Conservation (phyloP, 2,113 vertebrate genomes). For the Tachuris rubrigastra region DNA sequence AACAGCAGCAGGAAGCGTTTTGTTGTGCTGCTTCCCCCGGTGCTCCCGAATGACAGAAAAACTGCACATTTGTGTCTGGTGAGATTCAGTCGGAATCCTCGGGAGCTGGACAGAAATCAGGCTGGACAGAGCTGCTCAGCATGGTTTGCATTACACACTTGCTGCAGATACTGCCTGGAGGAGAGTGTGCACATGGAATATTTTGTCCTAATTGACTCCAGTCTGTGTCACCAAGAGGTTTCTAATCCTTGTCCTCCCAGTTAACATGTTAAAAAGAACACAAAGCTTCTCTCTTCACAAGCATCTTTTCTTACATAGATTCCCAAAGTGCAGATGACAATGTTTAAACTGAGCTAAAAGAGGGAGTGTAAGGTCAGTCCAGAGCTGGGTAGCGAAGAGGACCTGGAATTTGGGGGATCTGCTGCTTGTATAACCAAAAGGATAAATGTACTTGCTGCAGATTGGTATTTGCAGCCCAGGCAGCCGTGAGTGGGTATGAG, state of each 20-base stretch:
- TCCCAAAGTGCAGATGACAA: neutral
- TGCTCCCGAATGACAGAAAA: constrained; percentile 71
- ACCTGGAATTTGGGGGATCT: neutral
- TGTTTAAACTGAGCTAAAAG: neutral
- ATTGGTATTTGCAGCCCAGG: neutral
- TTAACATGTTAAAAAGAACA: constrained; percentile 23
- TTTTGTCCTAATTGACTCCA: constrained; percentile 63
- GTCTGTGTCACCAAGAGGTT: constrained; percentile 44
- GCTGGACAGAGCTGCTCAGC: constrained; percentile 47
- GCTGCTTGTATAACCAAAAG: neutral
- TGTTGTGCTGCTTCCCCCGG: constrained; percentile 75
- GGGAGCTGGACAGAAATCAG: constrained; percentile 64
- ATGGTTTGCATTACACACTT: constrained; percentile 69
- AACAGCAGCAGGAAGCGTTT: constrained; percentile 76
- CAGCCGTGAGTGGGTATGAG: neutral
- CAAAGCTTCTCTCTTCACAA: neutral
- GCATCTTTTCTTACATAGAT: neutral
- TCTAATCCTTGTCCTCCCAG: constrained; percentile 57
- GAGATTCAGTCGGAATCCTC: constrained; percentile 67
- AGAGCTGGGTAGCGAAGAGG: neutral
- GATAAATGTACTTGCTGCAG: neutral
- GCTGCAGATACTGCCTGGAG: constrained; percentile 58
- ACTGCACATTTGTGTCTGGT: constrained; percentile 69
- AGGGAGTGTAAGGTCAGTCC: neutral
- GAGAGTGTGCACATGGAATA: constrained; percentile 54